Conservation (phyloP, 2,888 invertebrate species). For the Poecilus cupreus region DNA sequence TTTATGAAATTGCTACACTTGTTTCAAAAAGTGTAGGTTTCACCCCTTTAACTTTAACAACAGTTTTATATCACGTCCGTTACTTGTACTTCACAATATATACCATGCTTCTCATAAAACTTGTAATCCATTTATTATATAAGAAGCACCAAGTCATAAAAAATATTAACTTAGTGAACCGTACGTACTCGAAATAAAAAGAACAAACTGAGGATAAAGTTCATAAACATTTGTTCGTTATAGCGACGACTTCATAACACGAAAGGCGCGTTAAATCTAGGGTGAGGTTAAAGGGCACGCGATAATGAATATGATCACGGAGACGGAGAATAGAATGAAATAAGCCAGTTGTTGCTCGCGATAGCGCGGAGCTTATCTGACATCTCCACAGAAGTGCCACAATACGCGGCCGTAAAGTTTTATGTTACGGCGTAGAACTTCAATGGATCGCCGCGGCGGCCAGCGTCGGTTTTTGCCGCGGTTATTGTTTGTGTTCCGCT, state of each 20-base stretch:
- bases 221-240: slow-evolving; percentile 32
- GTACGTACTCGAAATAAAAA: not conserved
- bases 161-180: not conserved
- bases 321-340: slow-evolving; percentile 36
- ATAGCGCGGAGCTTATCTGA: slow-evolving; percentile 27
- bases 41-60: not conserved
- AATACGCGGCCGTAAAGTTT: slow-evolving; percentile 48
- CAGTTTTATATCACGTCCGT: too few species aligned
- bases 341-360: slow-evolving; percentile 48
- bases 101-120: not conserved
- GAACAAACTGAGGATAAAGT: not conserved
- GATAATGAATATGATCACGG: slow-evolving; percentile 46
- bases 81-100: not conserved
- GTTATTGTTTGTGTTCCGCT: slow-evolving; percentile 41
- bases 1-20: too few species aligned
- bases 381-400: slow-evolving; percentile 39
- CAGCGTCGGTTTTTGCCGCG: slow-evolving; percentile 32
- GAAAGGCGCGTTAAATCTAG: slow-evolving; percentile 15
- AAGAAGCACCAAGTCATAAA: not conserved
- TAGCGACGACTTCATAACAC: slow-evolving; percentile 2
- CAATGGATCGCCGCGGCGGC: slow-evolving; percentile 11
- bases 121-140: slow-evolving; percentile 2
- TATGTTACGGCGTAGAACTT: slow-evolving; percentile 44
- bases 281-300: not conserved
- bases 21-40: too few species aligned